Base-by-base conservation (phyloP, 2,113 vertebrate genomes). In the Felis chaus region DNA sequence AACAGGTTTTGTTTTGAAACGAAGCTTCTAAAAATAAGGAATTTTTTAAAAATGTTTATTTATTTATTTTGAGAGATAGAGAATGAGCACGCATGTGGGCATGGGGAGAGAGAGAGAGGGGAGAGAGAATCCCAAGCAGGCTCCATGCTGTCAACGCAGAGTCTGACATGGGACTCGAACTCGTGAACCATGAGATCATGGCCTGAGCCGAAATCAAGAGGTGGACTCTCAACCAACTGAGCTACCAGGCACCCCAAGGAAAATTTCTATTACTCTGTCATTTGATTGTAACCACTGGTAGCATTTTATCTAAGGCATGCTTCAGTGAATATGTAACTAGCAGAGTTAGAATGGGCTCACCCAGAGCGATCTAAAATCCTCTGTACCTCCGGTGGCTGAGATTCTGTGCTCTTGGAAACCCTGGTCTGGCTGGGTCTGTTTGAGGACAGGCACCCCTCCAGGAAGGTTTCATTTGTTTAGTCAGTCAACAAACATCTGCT, bases 321-420 rank as follows among this genome's bases (percentile, higher is more conserved):
- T 79, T 57, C 21, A 61, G 48, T 57, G 39, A 55, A 71, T 36
- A 8, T 55, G 85, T 10, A 81, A 1, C 9, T 27, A 8, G 25
- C n/a, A 31, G 71, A 33, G n/a, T 81, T 50, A 69, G 50, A 61
- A 41, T 39, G 76, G 14, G 50, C 12, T 68, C 48, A 14, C 19
- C 29, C 33, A 41, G 57, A 71, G 39, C n/a, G 13, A 41, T 5
- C 41, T 61, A 31, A 50, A 53, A 41, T 15, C 57, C 74, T 61
- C 61, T 9, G 0, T 69, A 3, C 63, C 61, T 68, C 25, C 25
- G 61, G 84, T 0, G 1, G 11, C 2, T 57, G 12, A 85, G 66
- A 33, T 13, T 71, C 53, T 36, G 41, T 41, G 41, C 61, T 27
- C 7, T 71, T 53, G 63, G 36, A 86, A 86, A 29, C 18, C 25